Conservation (phyloP, 2,797 vertebrate genomes). For the Hypotaenidia okinawae region DNA sequence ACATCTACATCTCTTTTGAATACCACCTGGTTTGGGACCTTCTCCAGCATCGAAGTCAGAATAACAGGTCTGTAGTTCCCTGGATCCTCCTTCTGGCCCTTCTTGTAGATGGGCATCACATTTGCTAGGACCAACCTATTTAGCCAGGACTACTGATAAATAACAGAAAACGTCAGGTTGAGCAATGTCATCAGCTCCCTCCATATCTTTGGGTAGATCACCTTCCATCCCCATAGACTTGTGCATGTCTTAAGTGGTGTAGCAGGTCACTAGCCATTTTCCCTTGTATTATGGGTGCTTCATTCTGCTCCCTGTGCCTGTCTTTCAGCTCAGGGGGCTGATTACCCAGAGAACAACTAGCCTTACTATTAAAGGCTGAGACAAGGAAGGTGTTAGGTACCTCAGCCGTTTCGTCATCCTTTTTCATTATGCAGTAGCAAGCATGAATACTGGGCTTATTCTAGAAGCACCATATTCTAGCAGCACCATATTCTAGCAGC, state of each 20-base stretch:
- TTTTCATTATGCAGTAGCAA: background rate
- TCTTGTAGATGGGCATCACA: too few relatives aligned
- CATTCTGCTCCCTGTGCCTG: background rate
- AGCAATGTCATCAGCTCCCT: background rate
- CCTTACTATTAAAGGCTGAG: background rate
- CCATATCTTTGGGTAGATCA: background rate
- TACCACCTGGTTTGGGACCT: background rate
- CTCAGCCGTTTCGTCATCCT: background rate
- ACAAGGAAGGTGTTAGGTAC: background rate
- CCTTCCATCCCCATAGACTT: rapidly evolving
- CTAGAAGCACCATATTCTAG: background rate
- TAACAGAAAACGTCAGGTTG: background rate
- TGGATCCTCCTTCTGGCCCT: rapidly evolving
- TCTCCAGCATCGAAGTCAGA: rapidly evolving
- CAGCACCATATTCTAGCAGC: background rate
- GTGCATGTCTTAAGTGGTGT: too few relatives aligned
- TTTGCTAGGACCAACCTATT: background rate
- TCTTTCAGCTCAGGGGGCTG: background rate
- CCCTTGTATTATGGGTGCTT: background rate
- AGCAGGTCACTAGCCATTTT: background rate
- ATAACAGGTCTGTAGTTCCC: too few relatives aligned
- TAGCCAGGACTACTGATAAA: background rate
- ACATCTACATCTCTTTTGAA: too few relatives aligned
- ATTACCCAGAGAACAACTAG: background rate
- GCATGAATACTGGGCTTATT: background rate